Evolutionary conservation across 2,888 invertebrate genomes (phyloP), one percentile per base, ranked within the genome.

Genomic region (Drosophila kanekoi): DNA sequence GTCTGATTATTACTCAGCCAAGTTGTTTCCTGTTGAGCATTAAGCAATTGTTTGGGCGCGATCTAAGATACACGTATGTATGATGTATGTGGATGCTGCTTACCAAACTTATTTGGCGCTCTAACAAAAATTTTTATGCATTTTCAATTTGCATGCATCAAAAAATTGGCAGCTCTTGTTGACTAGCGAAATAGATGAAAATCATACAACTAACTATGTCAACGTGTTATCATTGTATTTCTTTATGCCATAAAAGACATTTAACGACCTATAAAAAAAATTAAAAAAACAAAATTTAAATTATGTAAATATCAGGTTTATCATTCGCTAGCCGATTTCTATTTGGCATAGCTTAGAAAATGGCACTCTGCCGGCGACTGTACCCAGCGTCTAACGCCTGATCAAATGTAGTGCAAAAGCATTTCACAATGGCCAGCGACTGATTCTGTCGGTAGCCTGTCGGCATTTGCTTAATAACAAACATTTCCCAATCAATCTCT

Each of bases 401-500:
- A 38, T 48, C 16, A 54, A 60, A 45, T 18, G 23, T 44, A 47
- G 59, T 44, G 56, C 41, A 71, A 52, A 64, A 64, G 54, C 35
- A 53, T 61, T 61, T 57, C 49, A 44, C 43, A 72, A 66, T 37
- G 38, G 40, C 13, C 62, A 23, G 32, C 49, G 45, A 45, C 58
- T 20, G 52, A 81, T 81, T 83, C 79, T 83, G 71, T 37, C 41
- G 23, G 41, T 53, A 45, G 54, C 16, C 53, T 43, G 14, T 16
- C 28, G 0, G 32, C 47, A 81, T 81, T 81, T 83, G 76, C 81
- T 79, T 77, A 16, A 37, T 23, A 14, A 23, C 48, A 51, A 51
- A 18, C 41, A 72, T 76, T 79, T 62, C 72, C 54, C 57, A 79
- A 72, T 72, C 69, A 81, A 79, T 79, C 79, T 82, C 81, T 79